Evolutionary conservation across 2,113 vertebrate species (phyloP).

Genomic region (Pristiophorus japonicus): DNA sequence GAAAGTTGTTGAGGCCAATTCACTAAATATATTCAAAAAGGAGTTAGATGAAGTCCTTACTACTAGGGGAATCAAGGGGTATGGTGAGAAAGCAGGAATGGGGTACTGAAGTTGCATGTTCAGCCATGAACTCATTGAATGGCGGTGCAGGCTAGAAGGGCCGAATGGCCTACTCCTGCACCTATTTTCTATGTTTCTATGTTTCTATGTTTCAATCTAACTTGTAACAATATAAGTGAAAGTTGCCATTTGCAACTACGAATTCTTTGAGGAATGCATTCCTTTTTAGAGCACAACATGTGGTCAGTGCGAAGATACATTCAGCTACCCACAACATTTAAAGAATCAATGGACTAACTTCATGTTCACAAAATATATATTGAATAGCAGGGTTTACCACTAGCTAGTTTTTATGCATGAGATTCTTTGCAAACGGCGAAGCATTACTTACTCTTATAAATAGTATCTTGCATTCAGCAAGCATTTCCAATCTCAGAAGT

Average conservation of each 20-base stretch:
- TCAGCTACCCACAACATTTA: background rate
- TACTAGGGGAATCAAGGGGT: no score
- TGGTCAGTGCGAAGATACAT: background rate
- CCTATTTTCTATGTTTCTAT: no score
- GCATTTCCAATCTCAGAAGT: background rate
- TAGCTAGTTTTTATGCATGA: background rate
- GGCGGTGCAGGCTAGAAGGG: no score
- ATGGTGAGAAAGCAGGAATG: no score
- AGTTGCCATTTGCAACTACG: background rate
- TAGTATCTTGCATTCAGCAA: background rate
- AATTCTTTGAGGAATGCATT: background rate
- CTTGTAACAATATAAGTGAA: background rate
- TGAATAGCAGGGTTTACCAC: background rate
- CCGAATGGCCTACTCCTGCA: no score
- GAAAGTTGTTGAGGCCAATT: no score
- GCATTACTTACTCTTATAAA: background rate
- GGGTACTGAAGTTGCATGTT: no score
- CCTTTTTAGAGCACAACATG: background rate
- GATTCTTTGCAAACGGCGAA: background rate
- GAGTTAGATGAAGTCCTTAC: no score
- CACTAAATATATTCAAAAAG: no score
- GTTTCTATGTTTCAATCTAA: background rate
- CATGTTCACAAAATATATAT: background rate
- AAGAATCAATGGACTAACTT: background rate
- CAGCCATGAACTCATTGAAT: no score